Percentiles rank a stretch among this genome's conserved stretches.
phyloP scores from a whole-genome alignment of 2,888 invertebrate species.

The Drosophila putrida region DNA sequence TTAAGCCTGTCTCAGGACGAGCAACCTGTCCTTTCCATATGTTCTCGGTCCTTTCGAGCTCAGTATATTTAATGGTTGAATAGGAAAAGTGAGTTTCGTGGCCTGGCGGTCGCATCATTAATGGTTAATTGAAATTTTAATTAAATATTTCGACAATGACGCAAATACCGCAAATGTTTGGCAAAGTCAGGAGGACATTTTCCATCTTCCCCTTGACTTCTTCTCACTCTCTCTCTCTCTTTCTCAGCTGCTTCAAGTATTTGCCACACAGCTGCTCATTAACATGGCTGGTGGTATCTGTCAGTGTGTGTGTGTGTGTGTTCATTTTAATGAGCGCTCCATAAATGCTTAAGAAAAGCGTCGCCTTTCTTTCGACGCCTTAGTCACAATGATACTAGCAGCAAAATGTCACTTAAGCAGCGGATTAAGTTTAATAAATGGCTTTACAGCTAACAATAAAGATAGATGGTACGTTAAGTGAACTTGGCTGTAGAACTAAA shows the following conservation, averaged over 20 bases:
- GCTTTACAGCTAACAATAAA: background rate
- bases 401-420: background rate
- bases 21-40: constrained; percentile 7
- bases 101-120: constrained; percentile 54
- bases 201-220: background rate
- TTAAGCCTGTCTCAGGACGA: background rate
- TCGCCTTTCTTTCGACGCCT: constrained; percentile 10
- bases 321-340: constrained; percentile 42
- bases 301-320: constrained; percentile 13
- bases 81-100: constrained; percentile 1
- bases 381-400: constrained; percentile 24
- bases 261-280: constrained; percentile 59
- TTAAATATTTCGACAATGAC: constrained; percentile 75
- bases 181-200: constrained; percentile 26
- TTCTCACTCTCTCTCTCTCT: too few species aligned
- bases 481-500: background rate
- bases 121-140: constrained; percentile 79
- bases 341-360: constrained; percentile 37
- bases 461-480: background rate
- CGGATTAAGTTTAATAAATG: constrained; percentile 1
- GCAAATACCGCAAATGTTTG: constrained; percentile 64
- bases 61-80: background rate
- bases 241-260: constrained; percentile 13
- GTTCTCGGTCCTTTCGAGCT: constrained; percentile 7
- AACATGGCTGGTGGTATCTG: constrained; percentile 20